Base-by-base conservation (phyloP, 1,140 invertebrate genomes). In the Metopolophium dirhodum region DNA sequence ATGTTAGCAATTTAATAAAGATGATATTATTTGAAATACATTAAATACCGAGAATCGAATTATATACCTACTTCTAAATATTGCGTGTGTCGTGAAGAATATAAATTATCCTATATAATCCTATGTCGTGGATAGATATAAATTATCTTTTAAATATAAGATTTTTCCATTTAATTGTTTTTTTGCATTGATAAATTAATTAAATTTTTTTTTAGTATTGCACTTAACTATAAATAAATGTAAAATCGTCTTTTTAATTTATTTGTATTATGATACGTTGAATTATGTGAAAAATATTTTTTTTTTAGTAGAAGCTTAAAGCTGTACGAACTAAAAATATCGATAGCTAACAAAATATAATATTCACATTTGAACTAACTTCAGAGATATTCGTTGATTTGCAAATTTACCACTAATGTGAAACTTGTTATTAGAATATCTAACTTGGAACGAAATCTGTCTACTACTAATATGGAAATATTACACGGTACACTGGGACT, bases 11-110 rank as follows among this genome's bases (percentile, higher is more conserved):
- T 77, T 77, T 77, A n/a, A n/a, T n/a, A 77, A 77, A 77, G 30
- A 77, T n/a, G 61, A 77, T 68, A 68, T 77, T 77, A 77, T 77
- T 77, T 77, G 30, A n/a, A 77, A 77, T 77, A 77, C 30, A 77
- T 20, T 20, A n/a, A 77, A 77, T 77, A 77, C 30, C 61, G 0
- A n/a, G 30, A 20, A 77, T 77, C 30, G 61, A 6, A 77, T 77
- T 18, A n/a, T 18, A n/a, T 77, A n/a, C 30, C 30, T n/a, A n/a
- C 14, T 77, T n/a, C 61, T n/a, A 77, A 77, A 77, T 77, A 77
- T n/a, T 77, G 7, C 11, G 61, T n/a, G n/a, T 18, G 30, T n/a
- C 14, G 61, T 77, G 61, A 77, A 1, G 30, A 77, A 77, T 18
- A n/a, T 77, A 77, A 11, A n/a, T 68, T 68, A 68, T 68, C 30